A percentile compares a stretch with the other conserved stretches of the same genome.
Conservation (phyloP, 2,113 vertebrate genomes). For the Daphoenositta chrysoptera region DNA sequence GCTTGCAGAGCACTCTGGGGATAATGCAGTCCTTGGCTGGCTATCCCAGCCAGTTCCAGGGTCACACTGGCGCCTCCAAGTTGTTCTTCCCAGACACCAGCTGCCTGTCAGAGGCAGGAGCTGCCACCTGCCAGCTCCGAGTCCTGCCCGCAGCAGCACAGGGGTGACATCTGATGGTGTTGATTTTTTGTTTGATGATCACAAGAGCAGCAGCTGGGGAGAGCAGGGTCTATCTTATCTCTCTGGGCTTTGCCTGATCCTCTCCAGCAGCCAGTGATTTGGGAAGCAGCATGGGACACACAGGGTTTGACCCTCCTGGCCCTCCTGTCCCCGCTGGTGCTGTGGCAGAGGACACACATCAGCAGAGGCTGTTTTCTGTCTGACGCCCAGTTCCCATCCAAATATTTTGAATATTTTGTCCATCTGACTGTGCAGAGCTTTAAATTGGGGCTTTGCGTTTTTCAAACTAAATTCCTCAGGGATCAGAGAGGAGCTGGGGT, state of each 20-base stretch:
- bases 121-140: neutral
- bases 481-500: neutral
- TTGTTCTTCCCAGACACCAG: neutral
- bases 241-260: neutral
- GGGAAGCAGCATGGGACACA: rapidly evolving
- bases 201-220: neutral
- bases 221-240: neutral
- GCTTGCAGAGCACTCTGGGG: neutral
- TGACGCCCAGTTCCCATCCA: neutral
- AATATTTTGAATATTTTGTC: neutral
- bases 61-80: neutral
- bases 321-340: neutral
- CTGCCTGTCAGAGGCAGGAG: neutral
- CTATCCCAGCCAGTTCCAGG: neutral
- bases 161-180: neutral
- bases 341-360: neutral
- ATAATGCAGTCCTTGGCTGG: neutral
- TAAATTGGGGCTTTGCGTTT: neutral
- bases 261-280: neutral
- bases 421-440: neutral
- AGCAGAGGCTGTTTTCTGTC: neutral
- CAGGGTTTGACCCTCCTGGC: neutral
- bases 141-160: neutral
- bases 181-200: neutral
- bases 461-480: neutral